Percentiles rank a stretch among this genome's conserved stretches.
Conservation (phyloP, 2,113 vertebrate genomes). For the Dicentrarchus labrax region DNA sequence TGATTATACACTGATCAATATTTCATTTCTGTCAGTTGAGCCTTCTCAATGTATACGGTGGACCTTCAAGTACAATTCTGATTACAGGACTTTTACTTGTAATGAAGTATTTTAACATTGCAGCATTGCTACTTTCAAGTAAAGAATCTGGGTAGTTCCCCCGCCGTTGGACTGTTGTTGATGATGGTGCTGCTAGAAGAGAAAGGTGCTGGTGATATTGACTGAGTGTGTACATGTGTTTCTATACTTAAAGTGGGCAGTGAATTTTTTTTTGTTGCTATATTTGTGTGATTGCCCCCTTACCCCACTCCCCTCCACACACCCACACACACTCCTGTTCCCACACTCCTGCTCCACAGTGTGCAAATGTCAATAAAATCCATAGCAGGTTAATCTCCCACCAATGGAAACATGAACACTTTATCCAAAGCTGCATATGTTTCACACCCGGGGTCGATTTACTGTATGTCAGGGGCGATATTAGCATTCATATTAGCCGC, state of each 20-base stretch:
- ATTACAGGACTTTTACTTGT: neutral
- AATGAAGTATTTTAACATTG: neutral
- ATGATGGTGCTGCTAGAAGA: neutral
- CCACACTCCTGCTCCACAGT: slow-evolving; percentile 61
- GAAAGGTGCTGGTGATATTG: neutral
- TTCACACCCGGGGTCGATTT: slow-evolving; percentile 82
- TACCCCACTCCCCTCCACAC: slow-evolving; percentile 9
- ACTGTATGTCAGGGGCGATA: slow-evolving; percentile 82
- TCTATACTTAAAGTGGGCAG: slow-evolving; percentile 4
- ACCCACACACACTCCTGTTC: slow-evolving; percentile 45
- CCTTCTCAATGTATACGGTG: no score
- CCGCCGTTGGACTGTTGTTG: neutral
- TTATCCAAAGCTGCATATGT: slow-evolving; percentile 82
- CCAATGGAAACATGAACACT: slow-evolving; percentile 81
- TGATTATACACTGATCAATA: no score
- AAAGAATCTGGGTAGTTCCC: neutral
- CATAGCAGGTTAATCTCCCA: slow-evolving; percentile 81
- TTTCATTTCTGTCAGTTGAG: no score
- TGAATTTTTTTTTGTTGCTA: neutral
- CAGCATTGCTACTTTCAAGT: neutral
- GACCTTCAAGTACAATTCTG: neutral
- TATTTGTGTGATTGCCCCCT: slow-evolving; percentile 37
- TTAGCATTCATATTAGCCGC: slow-evolving; percentile 84
- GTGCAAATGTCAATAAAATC: slow-evolving; percentile 81
- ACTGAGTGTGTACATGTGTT: slow-evolving; percentile 13